Evolutionary conservation across 1,140 invertebrate species (phyloP), one percentile per base, ranked within the genome.

Genomic region (Bombus huntii): DNA sequence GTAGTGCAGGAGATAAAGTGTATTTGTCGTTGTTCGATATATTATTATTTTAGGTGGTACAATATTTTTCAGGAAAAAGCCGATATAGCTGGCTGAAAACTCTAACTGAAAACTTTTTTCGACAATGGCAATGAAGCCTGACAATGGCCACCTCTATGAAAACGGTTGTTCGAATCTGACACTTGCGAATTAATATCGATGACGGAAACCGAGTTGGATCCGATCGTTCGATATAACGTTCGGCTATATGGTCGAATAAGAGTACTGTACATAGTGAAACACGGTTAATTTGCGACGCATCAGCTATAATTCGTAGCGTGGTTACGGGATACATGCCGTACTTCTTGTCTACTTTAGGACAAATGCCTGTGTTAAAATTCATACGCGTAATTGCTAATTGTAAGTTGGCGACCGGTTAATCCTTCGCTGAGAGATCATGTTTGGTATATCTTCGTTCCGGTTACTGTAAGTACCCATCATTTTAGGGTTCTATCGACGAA

Each of bases 191-290:
- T 34, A 66, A 70, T 59, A 31, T 42, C 53, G 22, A 62, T n/a
- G 4, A 8, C n/a, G 57, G 37, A n/a, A 72, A 18, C 25, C 31
- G 47, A 74, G 72, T 31, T 39, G 71, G 53, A 81, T 28, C 42
- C 42, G 53, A 74, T 31, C 22, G 80, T 25, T n/a, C 39, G 70
- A n/a, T 81, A n/a, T 71, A 81, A 81, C 70, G 80, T 47, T 22
- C 71, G 39, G 31, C 22, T 75, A 59, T 37, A 31, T n/a, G 25
- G 10, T 68, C 12, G 44, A 34, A 70, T 6, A 25, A 4, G 15
- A 28, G 6, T 2, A 10, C 10, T 6, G n/a, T 25, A 25, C 12
- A 42, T 22, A 25, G 4, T 28, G 25, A 66, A 76, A 53, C n/a
- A 6, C 59, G 44, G 42, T 76, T 39, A 31, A 53, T 76, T 44